Evolutionary conservation across 35 echinoderm and acorn worm species (phyloP).

Genomic region (Apostichopus parvimensis): DNA sequence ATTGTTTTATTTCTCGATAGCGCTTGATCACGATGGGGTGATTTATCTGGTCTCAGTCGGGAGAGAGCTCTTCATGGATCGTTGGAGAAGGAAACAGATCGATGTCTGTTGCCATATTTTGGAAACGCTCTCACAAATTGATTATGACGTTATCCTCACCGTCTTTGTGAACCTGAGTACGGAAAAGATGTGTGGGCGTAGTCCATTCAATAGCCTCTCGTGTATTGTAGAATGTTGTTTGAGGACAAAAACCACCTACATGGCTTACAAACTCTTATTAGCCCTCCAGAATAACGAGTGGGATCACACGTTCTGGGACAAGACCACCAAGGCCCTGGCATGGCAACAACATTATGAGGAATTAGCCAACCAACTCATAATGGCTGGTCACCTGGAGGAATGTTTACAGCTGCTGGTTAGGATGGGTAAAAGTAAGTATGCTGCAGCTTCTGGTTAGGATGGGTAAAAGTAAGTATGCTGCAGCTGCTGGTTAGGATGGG

Average conservation of each 20-base stretch:
- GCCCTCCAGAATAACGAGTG: not conserved
- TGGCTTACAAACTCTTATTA: not conserved
- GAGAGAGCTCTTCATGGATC: not conserved
- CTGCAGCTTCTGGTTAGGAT: conserved; percentile 9
- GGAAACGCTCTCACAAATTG: not conserved
- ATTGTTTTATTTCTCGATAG: not conserved
- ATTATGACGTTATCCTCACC: not conserved
- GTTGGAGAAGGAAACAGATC: not conserved
- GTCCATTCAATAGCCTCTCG: not conserved
- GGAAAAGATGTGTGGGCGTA: not conserved
- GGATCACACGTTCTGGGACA: not conserved
- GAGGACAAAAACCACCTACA: not conserved
- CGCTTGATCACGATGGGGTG: not conserved
- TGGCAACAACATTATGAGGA: not conserved
- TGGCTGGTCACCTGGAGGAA: not conserved
- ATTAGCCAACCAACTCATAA: not conserved
- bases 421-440: too few relatives aligned
- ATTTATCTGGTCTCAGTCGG: not conserved
- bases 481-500: not conserved
- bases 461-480: not conserved
- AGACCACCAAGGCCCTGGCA: not conserved
- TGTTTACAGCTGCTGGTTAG: conserved; percentile 4
- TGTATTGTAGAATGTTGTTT: not conserved
- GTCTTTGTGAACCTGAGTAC: not conserved
- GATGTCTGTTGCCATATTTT: not conserved